phyloP scores from a whole-genome alignment of 2,888 invertebrate genomes.

The Metopia argyrocephala region DNA sequence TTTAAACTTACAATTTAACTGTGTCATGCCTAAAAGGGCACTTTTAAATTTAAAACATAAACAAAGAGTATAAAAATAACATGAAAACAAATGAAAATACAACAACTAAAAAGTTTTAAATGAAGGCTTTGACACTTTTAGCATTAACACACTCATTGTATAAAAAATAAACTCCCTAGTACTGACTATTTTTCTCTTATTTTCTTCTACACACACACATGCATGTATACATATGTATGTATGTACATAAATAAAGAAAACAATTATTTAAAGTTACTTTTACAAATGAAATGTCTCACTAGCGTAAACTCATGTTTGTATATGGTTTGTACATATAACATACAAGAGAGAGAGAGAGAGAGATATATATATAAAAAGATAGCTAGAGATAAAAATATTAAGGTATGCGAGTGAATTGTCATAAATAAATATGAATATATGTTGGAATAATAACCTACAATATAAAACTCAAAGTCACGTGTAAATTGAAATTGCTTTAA shows the following conservation, averaged over 20 bases:
- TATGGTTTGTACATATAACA: no score
- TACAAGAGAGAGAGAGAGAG: no score
- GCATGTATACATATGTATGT: neutral
- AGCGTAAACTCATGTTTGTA: neutral
- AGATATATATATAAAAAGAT: no score
- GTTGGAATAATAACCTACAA: neutral
- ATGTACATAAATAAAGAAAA: no score
- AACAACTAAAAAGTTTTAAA: neutral
- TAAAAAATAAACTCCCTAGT: neutral
- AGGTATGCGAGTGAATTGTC: neutral
- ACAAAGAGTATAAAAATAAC: neutral
- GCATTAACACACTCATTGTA: constrained; percentile 24
- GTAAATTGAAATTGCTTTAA: constrained; percentile 38
- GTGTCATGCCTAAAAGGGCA: no score
- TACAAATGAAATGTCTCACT: constrained; percentile 3
- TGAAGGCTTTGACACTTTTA: constrained; percentile 32
- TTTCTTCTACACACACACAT: neutral
- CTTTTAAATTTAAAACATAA: no score
- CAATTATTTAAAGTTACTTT: constrained; percentile 45
- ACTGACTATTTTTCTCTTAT: neutral
- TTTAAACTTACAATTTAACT: no score
- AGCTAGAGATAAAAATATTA: no score
- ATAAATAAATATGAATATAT: neutral
- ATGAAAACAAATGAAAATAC: neutral
- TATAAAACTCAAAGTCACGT: constrained; percentile 51